Evolutionary conservation across 2,888 invertebrate genomes (phyloP), one percentile per base, ranked within the genome.

Genomic region (Elmis aenea): DNA sequence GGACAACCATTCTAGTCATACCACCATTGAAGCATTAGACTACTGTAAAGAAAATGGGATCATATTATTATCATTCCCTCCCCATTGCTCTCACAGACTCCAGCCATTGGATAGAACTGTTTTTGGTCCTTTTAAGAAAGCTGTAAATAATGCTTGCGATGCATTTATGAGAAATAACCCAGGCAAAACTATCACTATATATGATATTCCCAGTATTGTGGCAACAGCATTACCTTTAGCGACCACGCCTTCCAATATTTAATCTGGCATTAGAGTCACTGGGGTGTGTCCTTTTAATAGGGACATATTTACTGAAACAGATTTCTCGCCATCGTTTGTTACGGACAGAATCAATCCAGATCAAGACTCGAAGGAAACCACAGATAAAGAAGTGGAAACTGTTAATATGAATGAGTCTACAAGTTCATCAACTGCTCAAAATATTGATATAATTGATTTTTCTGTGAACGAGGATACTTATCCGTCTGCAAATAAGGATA

Each of bases 1-100:
- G 3, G 47, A 45, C 23, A 45, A 47, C 26, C 41, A 46, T 16
- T 13, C 25, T n/a, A 42, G 48, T 22, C 48, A 51, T 34, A 9
- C 45, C 15, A 30, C 24, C 20, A 39, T 39, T n/a, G 9, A 30
- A 12, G 15, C 35, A 9, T 20, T 45, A 26, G 35, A 47, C 22
- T 40, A 30, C 25, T 42, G 38, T 26, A 42, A 38, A 29, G 35
- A 36, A 20, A 46, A 41, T 33, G 41, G 37, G 9, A 36, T 46
- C 3, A 20, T 33, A 2, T 22, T 37, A 13, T 34, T 48, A 6
- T 40, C 43, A 4, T 46, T 48, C 18, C 50, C 48, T 3, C 48
- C 48, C 8, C 39, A 25, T 42, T 42, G 27, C 6, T 34, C 38
- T 5, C 45, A 24, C 15, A 46, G 44, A 30, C 33, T 51, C n/a